Base-by-base conservation (phyloP, 2,888 invertebrate genomes). In the Leucozona laternaria region DNA sequence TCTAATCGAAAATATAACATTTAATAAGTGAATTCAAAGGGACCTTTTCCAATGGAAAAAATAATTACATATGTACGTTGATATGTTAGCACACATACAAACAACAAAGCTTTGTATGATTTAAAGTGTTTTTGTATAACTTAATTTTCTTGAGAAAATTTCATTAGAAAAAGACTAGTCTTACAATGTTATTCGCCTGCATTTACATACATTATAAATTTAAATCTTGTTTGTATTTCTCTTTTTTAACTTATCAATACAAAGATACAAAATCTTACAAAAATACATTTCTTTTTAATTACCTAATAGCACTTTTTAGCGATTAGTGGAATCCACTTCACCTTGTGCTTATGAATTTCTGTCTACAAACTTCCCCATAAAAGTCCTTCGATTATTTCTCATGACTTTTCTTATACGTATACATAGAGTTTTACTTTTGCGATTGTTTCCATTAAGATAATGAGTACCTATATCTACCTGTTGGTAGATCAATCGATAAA, bases 371-470 rank as follows among this genome's bases (percentile, higher is more conserved):
- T 34, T 37, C 31, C 48, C 72, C 48, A 58, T 48, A 48, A 17
- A 25, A 66, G 66, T 66, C 48, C 66, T 66, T 48, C 66, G 62
- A 53, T 73, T 73, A 73, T 73, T 37, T 62, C 13, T 13, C 37
- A 50, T 62, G 50, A 62, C n/a, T 60, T 73, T 62, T 60, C 60
- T 66, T 66, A 31, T 48, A 68, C 28, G 11, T 17, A 45, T 25
- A 43, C 50, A 68, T 25, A 43, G 37, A 68, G 22, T 34, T 22
- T 25, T 75, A 40, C 40, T 62, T 64, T 53, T 40, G 55, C 64
- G 66, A 75, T 55, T 73, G 53, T 53, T 62, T 50, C 50, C 62
- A 73, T 73, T 73, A 50, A 73, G 73, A 62, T 60, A 68, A 68
- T 68, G 50, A 50, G 50, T 68, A 68, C 66, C 31, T 28, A 28